Evolutionary conservation across 2,888 invertebrate species (phyloP).

Genomic region (Drosophila cracens): DNA sequence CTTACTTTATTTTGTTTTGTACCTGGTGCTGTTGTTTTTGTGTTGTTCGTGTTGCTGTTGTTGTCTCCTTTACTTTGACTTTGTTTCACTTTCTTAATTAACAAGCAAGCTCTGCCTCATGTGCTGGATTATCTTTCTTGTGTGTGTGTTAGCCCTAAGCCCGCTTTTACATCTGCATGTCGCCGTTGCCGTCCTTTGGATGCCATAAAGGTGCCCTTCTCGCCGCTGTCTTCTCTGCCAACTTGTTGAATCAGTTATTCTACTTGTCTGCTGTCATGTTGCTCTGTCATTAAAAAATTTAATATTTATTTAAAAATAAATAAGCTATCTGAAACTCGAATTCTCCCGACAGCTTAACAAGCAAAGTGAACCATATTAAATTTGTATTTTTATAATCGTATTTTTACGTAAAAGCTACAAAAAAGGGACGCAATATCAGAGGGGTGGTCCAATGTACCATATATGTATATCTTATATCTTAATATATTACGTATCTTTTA

Average conservation of each 20-base stretch:
- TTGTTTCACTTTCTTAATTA: conserved; percentile 79
- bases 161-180: conserved; percentile 43
- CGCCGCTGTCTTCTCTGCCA: neutral
- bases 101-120: conserved; percentile 68
- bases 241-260: conserved; percentile 51
- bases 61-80: conserved; percentile 70
- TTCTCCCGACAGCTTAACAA: conserved; percentile 1
- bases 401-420: neutral
- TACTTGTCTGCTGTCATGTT: conserved; percentile 34
- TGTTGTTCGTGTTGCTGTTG: conserved; percentile 7
- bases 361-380: neutral
- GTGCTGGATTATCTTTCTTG: conserved; percentile 63
- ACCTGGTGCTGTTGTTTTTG: conserved; percentile 32
- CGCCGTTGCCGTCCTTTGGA: conserved; percentile 30
- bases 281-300: conserved; percentile 23
- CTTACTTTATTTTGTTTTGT: conserved; percentile 38
- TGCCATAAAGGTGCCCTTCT: conserved; percentile 39
- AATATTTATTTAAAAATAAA: conserved; percentile 9
- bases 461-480: neutral
- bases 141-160: conserved; percentile 59
- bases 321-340: conserved; percentile 11
- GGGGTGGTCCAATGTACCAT: neutral
- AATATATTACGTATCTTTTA: neutral
- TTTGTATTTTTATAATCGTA: neutral
- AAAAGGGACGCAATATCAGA: neutral